Conservation (phyloP, 2,888 invertebrate genomes). For the Pseudococcus viburni region DNA sequence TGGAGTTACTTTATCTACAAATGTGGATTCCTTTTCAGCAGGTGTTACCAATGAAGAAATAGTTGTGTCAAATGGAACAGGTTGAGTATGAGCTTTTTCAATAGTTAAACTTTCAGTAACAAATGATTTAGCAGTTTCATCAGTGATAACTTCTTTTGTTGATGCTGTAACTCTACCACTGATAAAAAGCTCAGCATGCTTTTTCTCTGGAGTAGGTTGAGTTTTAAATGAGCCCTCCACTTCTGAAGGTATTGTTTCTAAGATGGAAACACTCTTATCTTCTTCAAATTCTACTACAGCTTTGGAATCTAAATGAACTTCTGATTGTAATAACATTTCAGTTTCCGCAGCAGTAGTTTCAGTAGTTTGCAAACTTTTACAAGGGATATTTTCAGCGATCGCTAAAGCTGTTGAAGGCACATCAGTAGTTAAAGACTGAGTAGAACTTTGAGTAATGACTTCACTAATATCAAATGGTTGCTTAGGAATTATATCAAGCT, state of each 20-base stretch:
- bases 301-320: constrained; percentile 70
- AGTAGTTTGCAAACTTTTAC: constrained; percentile 73
- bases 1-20: constrained; percentile 67
- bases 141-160: constrained; percentile 71
- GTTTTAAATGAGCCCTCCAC: constrained; percentile 70
- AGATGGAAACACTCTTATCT: constrained; percentile 70
- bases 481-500: constrained; percentile 69
- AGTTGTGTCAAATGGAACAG: constrained; percentile 32
- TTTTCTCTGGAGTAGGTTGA: constrained; percentile 71
- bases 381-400: constrained; percentile 69
- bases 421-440: constrained; percentile 69
- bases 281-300: constrained; percentile 71
- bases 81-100: constrained; percentile 16
- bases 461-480: constrained; percentile 73
- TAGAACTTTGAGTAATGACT: constrained; percentile 71
- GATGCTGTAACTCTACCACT: constrained; percentile 72
- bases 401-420: constrained; percentile 70
- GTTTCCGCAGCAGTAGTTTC: constrained; percentile 73
- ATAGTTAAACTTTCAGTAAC: background rate
- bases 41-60: background rate
- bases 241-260: constrained; percentile 70
- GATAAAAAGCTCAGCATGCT: constrained; percentile 69
- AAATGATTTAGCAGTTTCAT: constrained; percentile 70
- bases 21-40: constrained; percentile 57
- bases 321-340: constrained; percentile 71